Conservation (phyloP, 2,797 vertebrate species). For the Xiphorhynchus erythropygius region DNA sequence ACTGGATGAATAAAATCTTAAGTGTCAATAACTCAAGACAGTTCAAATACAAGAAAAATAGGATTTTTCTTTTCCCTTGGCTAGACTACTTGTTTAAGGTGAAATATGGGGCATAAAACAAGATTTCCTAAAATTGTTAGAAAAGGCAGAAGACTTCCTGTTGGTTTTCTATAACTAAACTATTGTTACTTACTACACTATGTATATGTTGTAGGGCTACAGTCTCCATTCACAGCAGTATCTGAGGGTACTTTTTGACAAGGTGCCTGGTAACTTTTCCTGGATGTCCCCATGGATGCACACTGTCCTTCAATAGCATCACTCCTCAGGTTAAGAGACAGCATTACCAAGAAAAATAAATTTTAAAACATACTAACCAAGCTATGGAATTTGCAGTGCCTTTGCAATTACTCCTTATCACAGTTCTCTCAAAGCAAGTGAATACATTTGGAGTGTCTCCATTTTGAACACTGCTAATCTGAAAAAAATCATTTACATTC, state of each 20-base stretch:
- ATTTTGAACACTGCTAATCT: neutral
- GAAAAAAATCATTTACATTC: neutral
- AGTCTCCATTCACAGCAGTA: neutral
- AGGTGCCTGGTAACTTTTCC: neutral
- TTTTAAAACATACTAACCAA: neutral
- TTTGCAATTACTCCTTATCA: neutral
- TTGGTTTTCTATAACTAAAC: neutral
- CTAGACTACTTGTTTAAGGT: neutral
- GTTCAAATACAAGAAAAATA: conserved; percentile 10
- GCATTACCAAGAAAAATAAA: neutral
- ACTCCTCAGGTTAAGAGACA: neutral
- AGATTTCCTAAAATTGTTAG: neutral
- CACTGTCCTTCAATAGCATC: neutral
- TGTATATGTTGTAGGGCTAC: neutral
- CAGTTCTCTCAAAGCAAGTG: neutral
- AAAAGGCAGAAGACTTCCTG: neutral
- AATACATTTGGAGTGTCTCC: neutral
- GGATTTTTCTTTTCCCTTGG: neutral
- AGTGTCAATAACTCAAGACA: neutral
- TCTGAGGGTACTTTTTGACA: neutral
- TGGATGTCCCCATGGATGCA: neutral
- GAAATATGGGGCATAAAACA: neutral
- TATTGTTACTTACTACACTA: neutral
- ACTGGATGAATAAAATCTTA: neutral
- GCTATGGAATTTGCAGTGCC: neutral